These are phyloP conservation scores for Tamandua tetradactyla DNA, from an alignment of 2,797 vertebrate species.

Conservation along the genomic window DNA sequence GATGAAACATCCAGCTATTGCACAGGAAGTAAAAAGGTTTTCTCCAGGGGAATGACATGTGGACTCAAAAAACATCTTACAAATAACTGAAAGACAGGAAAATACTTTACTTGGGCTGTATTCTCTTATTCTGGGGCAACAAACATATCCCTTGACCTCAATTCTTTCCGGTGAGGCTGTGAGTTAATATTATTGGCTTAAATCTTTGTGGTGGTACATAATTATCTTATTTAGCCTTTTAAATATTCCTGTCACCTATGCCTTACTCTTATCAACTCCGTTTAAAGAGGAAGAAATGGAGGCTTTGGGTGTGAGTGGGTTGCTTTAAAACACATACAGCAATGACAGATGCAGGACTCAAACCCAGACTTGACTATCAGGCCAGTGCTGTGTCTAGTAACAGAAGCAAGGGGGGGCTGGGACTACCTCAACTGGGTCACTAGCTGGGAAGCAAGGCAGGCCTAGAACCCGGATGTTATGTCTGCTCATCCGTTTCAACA, in stretches of 20 bases:
- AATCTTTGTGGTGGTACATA: neutral
- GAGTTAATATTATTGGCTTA: conserved; percentile 5
- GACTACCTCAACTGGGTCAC: neutral
- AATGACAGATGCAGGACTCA: neutral
- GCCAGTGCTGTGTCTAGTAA: neutral
- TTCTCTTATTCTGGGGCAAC: neutral
- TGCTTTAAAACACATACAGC: neutral
- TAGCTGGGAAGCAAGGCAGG: neutral
- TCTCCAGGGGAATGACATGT: neutral
- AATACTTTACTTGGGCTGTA: conserved; percentile 1
- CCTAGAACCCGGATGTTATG: neutral
- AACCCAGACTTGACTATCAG: neutral
- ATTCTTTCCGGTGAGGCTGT: neutral
- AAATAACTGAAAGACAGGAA: neutral
- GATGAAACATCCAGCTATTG: neutral
- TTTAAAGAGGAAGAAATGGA: conserved; percentile 33
- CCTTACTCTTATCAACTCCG: neutral
- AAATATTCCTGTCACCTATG: neutral
- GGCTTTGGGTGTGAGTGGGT: neutral
- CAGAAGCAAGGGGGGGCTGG: neutral
- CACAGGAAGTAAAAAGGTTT: conserved; percentile 9
- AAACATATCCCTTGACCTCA: neutral
- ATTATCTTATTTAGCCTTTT: neutral
- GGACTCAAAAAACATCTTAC: neutral
- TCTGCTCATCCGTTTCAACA: neutral